Evolutionary conservation across 2,113 vertebrate genomes (phyloP), one percentile per base, ranked within the genome.

Genomic region (Kryptolebias marmoratus): DNA sequence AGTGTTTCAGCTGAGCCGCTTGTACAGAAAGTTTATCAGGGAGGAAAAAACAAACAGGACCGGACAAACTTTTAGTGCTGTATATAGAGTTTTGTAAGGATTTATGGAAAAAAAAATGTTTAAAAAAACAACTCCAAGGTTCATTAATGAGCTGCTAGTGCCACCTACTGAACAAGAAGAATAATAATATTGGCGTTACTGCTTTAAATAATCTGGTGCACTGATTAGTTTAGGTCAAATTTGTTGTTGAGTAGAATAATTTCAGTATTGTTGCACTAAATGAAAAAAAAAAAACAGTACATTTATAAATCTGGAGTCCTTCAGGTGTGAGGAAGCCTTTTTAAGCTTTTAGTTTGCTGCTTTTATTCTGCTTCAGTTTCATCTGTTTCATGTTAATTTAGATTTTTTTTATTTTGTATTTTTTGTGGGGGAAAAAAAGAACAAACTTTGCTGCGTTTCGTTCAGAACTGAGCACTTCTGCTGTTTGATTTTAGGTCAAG

Each of bases 31-130:
- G 5, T 28, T 63, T 52, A 67, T 63, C 63, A 44, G 42, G 10
- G 69, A 52, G 62, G 57, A 58, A 58, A 44, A 49, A 5, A 71
- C 11, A 5, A 9, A 65, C 2, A 53, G 59, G 67, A 9, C 5
- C 10, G 39, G 1, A 18, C 10, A 56, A 67, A 62, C 32, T 55
- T 60, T 58, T 75, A 55, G 68, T 88, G 75, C 68, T 66, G 79
- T 56, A 28, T 42, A 14, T 14, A 27, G 27, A 27, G 18, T 42
- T 27, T 60, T 14, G 4, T 11, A 59, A 2, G 7, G 10, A 30
- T 50, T 18, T 50, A n/a, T n/a, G 18, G 18, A 50, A 50, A 18
- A 8, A n/a, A 50, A 5, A 1, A n/a, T 36, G 32, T 42, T 42
- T 42, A 42, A 42, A 42, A 3, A 36, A 4, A 36, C 3, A 36